Percentiles rank a stretch among this genome's conserved stretches.
Evolutionary conservation across 2,888 invertebrate species (phyloP).

Genomic region (Dione vanillae): DNA sequence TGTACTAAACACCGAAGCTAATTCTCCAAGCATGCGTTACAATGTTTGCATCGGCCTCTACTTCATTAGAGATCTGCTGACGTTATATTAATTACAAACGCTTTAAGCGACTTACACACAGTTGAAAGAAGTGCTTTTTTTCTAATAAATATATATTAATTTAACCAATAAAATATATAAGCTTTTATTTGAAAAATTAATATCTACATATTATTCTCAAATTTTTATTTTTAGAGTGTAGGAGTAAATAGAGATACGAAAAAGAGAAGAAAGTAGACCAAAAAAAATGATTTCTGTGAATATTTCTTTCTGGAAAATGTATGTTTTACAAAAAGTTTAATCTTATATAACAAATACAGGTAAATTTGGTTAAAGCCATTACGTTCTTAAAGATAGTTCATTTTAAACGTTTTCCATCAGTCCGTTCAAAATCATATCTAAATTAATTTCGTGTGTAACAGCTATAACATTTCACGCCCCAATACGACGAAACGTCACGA

Average conservation of each 20-base stretch:
- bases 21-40: constrained; percentile 21
- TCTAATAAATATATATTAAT: neutral
- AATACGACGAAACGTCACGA: constrained; percentile 26
- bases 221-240: too few species aligned
- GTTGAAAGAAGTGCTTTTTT: neutral
- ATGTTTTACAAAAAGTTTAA: neutral
- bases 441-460: constrained; percentile 8
- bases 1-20: constrained; percentile 23
- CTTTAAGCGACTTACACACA: neutral
- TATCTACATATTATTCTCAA: too few species aligned
- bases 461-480: constrained; percentile 20
- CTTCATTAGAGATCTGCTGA: constrained; percentile 36
- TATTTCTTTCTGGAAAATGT: neutral
- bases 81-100: constrained; percentile 35
- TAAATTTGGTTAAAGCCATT: neutral
- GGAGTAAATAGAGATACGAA: too few species aligned
- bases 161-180: too few species aligned
- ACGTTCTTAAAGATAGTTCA: neutral
- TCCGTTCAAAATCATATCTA: neutral
- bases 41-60: constrained; percentile 26
- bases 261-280: too few species aligned
- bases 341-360: neutral
- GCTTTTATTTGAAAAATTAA: too few species aligned
- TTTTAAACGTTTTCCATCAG: neutral
- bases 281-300: neutral